Base-by-base conservation (phyloP, 2,888 invertebrate genomes). In the Perdita meconis region DNA sequence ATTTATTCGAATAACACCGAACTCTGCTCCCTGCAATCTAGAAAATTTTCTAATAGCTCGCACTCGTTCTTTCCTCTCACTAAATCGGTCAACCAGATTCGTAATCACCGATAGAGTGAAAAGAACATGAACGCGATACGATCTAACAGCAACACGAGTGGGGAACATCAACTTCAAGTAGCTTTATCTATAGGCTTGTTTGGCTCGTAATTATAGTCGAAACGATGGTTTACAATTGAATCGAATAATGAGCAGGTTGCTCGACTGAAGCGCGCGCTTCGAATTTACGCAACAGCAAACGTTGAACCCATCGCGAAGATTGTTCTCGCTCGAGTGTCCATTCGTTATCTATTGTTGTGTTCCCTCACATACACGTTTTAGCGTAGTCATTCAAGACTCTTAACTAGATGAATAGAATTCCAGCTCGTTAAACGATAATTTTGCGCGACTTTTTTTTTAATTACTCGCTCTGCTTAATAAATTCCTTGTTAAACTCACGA, bases 211-310 rank as follows among this genome's bases (percentile, higher is more conserved):
- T 61, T 61, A 24, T 47, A 47, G 13, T 38, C 42, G 19, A 38
- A 30, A 19, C 16, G 3, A 8, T 38, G 30, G 38, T 65, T 44
- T 13, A 34, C 2, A 47, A 56, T 22, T 4, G 44, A 19, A 22
- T 53, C 12, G 34, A 34, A 34, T 42, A 53, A 36, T 40, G 42
- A 44, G 53, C 59, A 3, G 53, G 34, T 60, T 34, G 53, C 10
- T 6, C 51, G 16, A 19, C 13, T 44, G 44, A 66, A 56, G 44
- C 55, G 44, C 8, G 42, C 34, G n/a, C 22, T 8, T 55, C 34
- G 4, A 34, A 56, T 56, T 22, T 30, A 6, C 40, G 12, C 55
- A 44, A 65, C 44, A 30, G 22, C 22, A 56, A 56, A 44, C 36
- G 36, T 40, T 63, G 63, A 63, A 51, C 42, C 13, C n/a, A n/a